phyloP scores from a whole-genome alignment of 2,888 invertebrate genomes.

The Dynastes tityus region DNA sequence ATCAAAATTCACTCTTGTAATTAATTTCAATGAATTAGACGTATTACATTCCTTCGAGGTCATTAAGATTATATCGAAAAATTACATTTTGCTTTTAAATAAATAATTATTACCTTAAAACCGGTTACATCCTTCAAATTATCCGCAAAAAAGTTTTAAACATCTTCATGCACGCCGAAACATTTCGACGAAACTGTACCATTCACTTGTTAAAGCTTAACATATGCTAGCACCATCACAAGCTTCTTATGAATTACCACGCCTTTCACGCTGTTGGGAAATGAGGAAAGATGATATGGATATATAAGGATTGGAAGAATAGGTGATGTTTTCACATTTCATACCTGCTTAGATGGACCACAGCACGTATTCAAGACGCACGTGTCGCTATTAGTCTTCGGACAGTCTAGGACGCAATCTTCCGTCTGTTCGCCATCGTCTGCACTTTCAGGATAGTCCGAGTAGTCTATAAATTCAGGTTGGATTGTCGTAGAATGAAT shows the following conservation, averaged over 20 bases:
- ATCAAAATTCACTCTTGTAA: too few relatives aligned
- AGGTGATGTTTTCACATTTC: neutral
- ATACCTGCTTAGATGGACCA: slow-evolving; percentile 85
- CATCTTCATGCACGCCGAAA: too few relatives aligned
- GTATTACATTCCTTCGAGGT: too few relatives aligned
- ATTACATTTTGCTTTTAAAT: too few relatives aligned
- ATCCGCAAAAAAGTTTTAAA: too few relatives aligned
- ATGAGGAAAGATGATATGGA: neutral
- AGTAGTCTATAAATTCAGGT: slow-evolving; percentile 95
- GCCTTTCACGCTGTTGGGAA: slow-evolving; percentile 3
- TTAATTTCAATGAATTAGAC: too few relatives aligned
- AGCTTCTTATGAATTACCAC: neutral
- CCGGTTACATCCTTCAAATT: too few relatives aligned
- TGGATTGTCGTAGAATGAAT: slow-evolving; percentile 99
- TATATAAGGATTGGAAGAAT: neutral
- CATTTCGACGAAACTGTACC: too few relatives aligned
- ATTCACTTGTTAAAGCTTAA: neutral
- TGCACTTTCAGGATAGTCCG: slow-evolving; percentile 67
- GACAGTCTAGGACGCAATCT: slow-evolving; percentile 87
- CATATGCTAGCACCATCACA: neutral
- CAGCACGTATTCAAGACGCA: slow-evolving; percentile 93
- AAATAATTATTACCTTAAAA: too few relatives aligned
- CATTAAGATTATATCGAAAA: too few relatives aligned
- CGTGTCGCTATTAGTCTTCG: slow-evolving; percentile 82
- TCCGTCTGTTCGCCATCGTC: slow-evolving; percentile 73